A percentile compares a stretch with the other conserved stretches of the same genome.
phyloP scores from a whole-genome alignment of 53 echinoderm and acorn worm genomes.

The Mesocentrotus franciscanus region DNA sequence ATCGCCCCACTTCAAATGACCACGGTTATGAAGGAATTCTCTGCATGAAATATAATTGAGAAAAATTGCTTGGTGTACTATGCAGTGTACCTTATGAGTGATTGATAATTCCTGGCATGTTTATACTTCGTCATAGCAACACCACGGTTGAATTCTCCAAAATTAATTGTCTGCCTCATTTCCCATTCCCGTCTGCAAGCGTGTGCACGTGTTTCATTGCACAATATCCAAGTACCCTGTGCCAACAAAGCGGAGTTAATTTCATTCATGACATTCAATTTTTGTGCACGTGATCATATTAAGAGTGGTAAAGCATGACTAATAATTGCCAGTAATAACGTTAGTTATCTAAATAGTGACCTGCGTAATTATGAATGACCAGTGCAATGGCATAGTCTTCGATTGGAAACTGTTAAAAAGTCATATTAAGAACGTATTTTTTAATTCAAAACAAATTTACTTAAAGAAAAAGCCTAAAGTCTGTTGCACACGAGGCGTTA shows the following conservation, averaged over 20 bases:
- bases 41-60: too few species aligned
- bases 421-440: too few species aligned
- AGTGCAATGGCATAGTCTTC: too few species aligned
- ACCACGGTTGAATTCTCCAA: not conserved
- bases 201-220: not conserved
- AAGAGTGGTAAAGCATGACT: not conserved
- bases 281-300: not conserved
- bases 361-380: too few species aligned
- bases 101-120: not conserved
- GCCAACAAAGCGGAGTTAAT: not conserved
- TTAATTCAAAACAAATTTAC: too few species aligned
- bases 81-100: not conserved
- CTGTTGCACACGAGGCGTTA: too few species aligned
- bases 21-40: too few species aligned
- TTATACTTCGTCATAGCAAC: not conserved
- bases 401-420: too few species aligned
- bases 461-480: too few species aligned
- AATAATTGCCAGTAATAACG: not conserved
- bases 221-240: not conserved
- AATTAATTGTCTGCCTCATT: constrained; percentile 18
- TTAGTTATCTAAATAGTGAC: too few species aligned
- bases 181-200: not conserved
- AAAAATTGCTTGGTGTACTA: not conserved
- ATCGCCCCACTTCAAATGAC: too few species aligned
- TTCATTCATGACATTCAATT: not conserved